Evolutionary conservation across 2,113 vertebrate species (phyloP), one percentile per base, ranked within the genome.

Genomic region (Microcebus griseorufus): DNA sequence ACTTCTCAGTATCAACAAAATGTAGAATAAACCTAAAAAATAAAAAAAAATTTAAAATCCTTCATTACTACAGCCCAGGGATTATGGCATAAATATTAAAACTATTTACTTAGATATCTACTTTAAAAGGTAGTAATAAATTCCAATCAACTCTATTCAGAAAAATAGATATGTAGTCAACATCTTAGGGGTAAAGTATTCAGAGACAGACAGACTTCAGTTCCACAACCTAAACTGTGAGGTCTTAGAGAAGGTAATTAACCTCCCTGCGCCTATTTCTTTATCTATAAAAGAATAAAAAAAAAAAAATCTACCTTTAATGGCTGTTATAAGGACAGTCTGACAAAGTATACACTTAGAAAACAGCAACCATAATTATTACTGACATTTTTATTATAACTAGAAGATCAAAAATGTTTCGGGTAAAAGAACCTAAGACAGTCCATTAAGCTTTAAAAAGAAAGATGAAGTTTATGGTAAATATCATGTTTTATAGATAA

Each of bases 101-200:
- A 53, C 18, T 79, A 79, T 34, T 11, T 75, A 70, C 16, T 88
- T 70, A 76, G 64, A 87, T n/a, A 90, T 10, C 32, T n/a, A 91
- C 67, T 88, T 93, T 72, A 60, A 94, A 90, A 84, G 22, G 9
- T 81, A 92, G 90, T 51, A 88, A 60, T 67, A 67, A 86, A 81
- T 87, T 94, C 81, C 84, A 90, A 96, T 32, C 13, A 65, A 95
- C 42, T 84, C 42, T 84, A 37, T 89, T 93, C 37, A 90, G 65
- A 96, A 96, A 93, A 4, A 90, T 17, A 76, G 9, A 7, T 78
- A 80, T 3, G 0, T 1, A 87, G 32, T 58, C 12, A 67, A 60
- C 9, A 92, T 20, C 32, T 75, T 78, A 72, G 72, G 32, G 11
- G 70, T 11, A 90, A 70, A 95, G 13, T 80, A 91, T 80, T 95